Evolutionary conservation across 2,113 vertebrate species (phyloP), one percentile per base, ranked within the genome.

Genomic region (Hemiscyllium ocellatum): DNA sequence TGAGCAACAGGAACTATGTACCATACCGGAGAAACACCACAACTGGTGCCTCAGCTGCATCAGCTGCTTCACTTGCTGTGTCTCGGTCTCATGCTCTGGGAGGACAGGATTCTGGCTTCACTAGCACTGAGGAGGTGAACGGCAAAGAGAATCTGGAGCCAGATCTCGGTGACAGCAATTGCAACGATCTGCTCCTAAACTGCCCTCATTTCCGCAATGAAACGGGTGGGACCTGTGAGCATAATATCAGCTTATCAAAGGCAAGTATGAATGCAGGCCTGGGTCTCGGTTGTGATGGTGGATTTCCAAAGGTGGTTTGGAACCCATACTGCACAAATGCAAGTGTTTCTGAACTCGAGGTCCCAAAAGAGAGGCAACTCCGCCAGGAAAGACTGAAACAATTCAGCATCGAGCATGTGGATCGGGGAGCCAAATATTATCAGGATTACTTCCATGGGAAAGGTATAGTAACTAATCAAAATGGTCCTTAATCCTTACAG

Each of bases 121-220:
- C 98, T 97, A 98, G 98, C 97, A 97, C 97, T 0, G 99, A 99
- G 96, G 99, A 99, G 80, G 95, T 98, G 65, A 98, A 97, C 83
- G 97, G 96, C 66, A 98, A 98, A 85, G 98, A 98, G 96, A 97
- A 97, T 70, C 90, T 98, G 96, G 97, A 97, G 52, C 96, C 96
- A n/a, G 98, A 99, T 72, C 96, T 96, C 0, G 96, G 97, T 0
- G 98, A 98, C 0, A 96, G 97, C 96, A 98, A 96, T 94, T 97
- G 96, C 97, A 98, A 98, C 0, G 98, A 97, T 0, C 97, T 99
- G 3, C 98, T 99, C 47, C 98, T 99, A 42, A 98, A 98, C 97
- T 99, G 99, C 96, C 99, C 99, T 0, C 98, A 99, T 96, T 99
- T 99, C 96, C 98, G 98, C 24, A 99, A 99, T 0, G 99, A 99